These are phyloP conservation scores for Pseudococcus longispinus DNA, from an alignment of 2,888 invertebrate genomes.

Conservation along the genomic window DNA sequence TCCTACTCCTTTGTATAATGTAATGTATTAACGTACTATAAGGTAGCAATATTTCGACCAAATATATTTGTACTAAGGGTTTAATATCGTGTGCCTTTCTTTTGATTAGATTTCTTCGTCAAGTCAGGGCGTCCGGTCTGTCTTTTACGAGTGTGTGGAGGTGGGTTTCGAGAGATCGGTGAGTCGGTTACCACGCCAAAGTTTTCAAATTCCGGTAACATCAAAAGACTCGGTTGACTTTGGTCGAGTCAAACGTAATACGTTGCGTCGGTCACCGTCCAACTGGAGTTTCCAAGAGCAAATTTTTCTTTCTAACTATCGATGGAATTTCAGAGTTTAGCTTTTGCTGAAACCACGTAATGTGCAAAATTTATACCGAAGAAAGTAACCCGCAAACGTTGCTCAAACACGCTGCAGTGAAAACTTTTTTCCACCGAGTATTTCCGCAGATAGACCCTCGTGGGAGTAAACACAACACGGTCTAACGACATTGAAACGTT, in stretches of 20 bases:
- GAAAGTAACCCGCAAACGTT: not conserved
- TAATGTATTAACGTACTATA: not conserved
- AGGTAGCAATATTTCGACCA: not conserved
- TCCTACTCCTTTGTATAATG: not conserved
- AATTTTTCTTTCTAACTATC: not conserved
- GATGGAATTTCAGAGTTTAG: not conserved
- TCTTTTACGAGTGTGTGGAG: not conserved
- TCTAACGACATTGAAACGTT: not conserved
- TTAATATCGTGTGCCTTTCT: not conserved
- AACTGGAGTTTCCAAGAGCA: not conserved
- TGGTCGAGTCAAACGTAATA: not conserved
- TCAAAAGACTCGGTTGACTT: not conserved
- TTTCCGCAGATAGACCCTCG: not conserved
- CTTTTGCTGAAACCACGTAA: not conserved
- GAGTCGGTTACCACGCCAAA: not conserved
- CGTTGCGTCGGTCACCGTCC: too few species aligned
- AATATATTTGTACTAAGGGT: constrained; percentile 13
- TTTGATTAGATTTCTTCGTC: not conserved
- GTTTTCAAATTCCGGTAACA: not conserved
- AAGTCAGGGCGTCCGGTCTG: not conserved
- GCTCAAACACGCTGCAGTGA: not conserved
- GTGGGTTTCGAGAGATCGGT: not conserved
- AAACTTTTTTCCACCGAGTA: not conserved
- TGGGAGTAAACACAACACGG: not conserved
- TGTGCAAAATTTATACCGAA: not conserved